Base-by-base conservation (phyloP, 2,113 vertebrate species). In the Trichechus manatus region DNA sequence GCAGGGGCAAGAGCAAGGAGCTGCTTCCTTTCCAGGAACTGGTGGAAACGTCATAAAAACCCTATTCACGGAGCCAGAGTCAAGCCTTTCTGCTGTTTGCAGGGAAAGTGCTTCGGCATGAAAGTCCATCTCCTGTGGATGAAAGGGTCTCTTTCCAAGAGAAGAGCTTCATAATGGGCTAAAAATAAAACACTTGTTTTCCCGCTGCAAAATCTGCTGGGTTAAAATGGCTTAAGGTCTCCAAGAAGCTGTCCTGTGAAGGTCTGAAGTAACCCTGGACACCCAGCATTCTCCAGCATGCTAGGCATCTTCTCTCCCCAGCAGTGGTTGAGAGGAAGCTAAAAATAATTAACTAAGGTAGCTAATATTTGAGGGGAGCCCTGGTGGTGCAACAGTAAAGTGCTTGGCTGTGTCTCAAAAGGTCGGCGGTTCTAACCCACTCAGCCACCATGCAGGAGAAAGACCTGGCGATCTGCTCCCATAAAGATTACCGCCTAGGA, bases 71-170 rank as follows among this genome's bases (percentile, higher is more conserved):
- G 47, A 82, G 61, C 23, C 96, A 74, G 61, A 82, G 83, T 1
- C 47, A 77, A 20, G 89, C 27, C 63, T 95, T 93, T 90, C 93
- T 89, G 72, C 56, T 64, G 61, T 50, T 44, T 3, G 14, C 25
- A 13, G 89, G 64, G 82, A 81, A 78, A 97, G 33, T 56, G 36
- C 86, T 87, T 93, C 36, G 1, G 50, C 84, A 70, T 70, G 75
- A 87, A 90, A 91, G 85, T n/a, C 29, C 29, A 7, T 53, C 93
- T 63, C 53, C 61, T 77, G 13, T 61, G 64, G 82, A 90, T 87
- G 77, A 95, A 93, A 97, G 88, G 89, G 91, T 93, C 80, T 92
- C 89, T 94, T 93, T 96, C 91, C 93, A 31, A 91, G 77, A 88
- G 72, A 72, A 53, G 61, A 19, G 36, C 44, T 92, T 68, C 77